These are phyloP conservation scores for Drosophila grimshawi DNA, from an alignment of 1,140 invertebrate genomes.

Conservation along the genomic window DNA sequence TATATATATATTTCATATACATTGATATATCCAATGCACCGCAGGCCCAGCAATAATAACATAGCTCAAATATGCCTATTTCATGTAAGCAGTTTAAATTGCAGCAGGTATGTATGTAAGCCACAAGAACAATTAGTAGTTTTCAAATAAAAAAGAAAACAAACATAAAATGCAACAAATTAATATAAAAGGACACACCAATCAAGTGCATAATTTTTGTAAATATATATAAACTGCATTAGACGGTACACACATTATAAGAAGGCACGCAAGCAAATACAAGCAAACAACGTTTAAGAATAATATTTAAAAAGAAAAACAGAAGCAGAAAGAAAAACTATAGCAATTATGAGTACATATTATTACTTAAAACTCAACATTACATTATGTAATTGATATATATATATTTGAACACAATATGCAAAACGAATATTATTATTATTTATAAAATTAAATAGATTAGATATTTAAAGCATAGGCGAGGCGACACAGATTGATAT, in stretches of 20 bases:
- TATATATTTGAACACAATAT: slow-evolving; percentile 54
- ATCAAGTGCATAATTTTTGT: slow-evolving; percentile 34
- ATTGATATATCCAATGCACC: slow-evolving; percentile 20
- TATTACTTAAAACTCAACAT: slow-evolving; percentile 56
- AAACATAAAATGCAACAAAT: slow-evolving; percentile 2
- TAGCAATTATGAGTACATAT: slow-evolving; percentile 77
- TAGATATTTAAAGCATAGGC: slow-evolving; percentile 47
- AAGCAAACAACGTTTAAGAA: slow-evolving; percentile 52
- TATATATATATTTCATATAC: too few relatives aligned
- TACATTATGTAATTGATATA: slow-evolving; percentile 56
- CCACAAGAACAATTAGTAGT: slow-evolving; percentile 33
- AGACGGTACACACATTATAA: slow-evolving; percentile 14
- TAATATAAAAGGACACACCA: slow-evolving; percentile 21
- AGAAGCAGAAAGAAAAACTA: slow-evolving; percentile 44
- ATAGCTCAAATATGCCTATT: slow-evolving; percentile 23
- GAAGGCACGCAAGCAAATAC: slow-evolving; percentile 30
- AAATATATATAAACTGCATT: slow-evolving; percentile 53
- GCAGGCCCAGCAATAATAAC: not conserved
- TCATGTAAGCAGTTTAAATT: slow-evolving; percentile 18
- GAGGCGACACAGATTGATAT: slow-evolving; percentile 55
- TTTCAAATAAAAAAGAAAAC: not conserved
- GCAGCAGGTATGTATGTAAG: slow-evolving; percentile 14
- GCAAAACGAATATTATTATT: slow-evolving; percentile 60
- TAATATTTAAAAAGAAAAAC: slow-evolving; percentile 51
- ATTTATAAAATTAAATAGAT: slow-evolving; percentile 58